These are phyloP conservation scores for Morpho deidamia DNA, from an alignment of 2,888 invertebrate genomes.

Conservation along the genomic window DNA sequence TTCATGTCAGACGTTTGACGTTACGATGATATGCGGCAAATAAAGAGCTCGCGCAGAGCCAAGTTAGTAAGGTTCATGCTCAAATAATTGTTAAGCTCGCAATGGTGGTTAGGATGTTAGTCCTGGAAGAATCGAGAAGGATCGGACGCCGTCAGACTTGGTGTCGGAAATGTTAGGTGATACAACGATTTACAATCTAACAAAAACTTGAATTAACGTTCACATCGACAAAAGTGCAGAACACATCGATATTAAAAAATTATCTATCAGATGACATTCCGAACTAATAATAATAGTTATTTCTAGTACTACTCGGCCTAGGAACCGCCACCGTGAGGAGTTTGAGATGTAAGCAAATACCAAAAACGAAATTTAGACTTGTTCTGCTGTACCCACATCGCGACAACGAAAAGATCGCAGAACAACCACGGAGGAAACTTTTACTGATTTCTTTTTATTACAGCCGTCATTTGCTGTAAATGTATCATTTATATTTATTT, in stretches of 20 bases:
- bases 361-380: conserved; percentile 80
- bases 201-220: conserved; percentile 68
- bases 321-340: conserved; percentile 73
- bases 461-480: too few relatives aligned
- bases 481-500: neutral
- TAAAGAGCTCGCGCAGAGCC: conserved; percentile 70
- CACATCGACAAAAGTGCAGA: conserved; percentile 54
- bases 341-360: conserved; percentile 69
- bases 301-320: conserved; percentile 70
- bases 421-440: conserved; percentile 61
- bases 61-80: conserved; percentile 73
- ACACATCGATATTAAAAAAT: conserved; percentile 65
- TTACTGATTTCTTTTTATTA: conserved; percentile 24
- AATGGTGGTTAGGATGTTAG: conserved; percentile 72
- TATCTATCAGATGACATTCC: conserved; percentile 71
- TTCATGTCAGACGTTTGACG: conserved; percentile 70
- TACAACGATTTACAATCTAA: conserved; percentile 75
- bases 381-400: conserved; percentile 66
- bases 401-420: conserved; percentile 50
- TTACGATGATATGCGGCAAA: conserved; percentile 67
- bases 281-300: conserved; percentile 53
- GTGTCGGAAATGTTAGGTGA: conserved; percentile 62
- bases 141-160: conserved; percentile 40
- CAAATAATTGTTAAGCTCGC: conserved; percentile 75
- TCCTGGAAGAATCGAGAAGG: conserved; percentile 66